These are phyloP conservation scores for Hydrochoerus hydrochaeris DNA, from an alignment of 2,113 vertebrate genomes.

Conservation along the genomic window DNA sequence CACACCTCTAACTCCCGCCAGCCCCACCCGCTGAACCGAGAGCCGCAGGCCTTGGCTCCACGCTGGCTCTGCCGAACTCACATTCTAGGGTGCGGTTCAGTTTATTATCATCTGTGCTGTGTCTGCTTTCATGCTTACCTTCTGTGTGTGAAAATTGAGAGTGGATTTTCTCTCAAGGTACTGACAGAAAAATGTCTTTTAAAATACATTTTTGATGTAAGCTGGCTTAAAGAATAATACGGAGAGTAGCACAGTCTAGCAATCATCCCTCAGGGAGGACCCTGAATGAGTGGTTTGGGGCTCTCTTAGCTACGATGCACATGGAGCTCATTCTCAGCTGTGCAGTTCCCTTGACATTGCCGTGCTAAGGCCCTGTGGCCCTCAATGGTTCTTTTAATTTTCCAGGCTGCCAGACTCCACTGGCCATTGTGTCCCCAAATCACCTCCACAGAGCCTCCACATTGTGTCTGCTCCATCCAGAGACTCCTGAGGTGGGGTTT, in stretches of 20 bases:
- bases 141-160: slow-evolving; percentile 29
- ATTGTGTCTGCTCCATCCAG: neutral
- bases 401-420: neutral
- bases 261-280: neutral
- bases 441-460: neutral
- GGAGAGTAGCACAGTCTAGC: neutral
- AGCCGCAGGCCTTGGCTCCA: neutral
- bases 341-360: fast-evolving
- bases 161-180: slow-evolving; percentile 1
- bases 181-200: slow-evolving; percentile 29
- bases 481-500: neutral
- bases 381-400: neutral
- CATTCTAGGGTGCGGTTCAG: neutral
- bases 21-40: neutral
- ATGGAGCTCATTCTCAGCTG: neutral
- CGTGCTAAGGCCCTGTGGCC: neutral
- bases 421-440: neutral
- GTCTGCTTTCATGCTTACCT: neutral
- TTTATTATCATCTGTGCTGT: neutral
- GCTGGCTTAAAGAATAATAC: neutral
- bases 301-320: neutral
- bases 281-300: neutral
- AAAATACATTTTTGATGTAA: slow-evolving; percentile 12
- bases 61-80: neutral
- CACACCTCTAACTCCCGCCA: neutral